Evolutionary conservation across 2,113 vertebrate species (phyloP).

Genomic region (Lepus americanus): DNA sequence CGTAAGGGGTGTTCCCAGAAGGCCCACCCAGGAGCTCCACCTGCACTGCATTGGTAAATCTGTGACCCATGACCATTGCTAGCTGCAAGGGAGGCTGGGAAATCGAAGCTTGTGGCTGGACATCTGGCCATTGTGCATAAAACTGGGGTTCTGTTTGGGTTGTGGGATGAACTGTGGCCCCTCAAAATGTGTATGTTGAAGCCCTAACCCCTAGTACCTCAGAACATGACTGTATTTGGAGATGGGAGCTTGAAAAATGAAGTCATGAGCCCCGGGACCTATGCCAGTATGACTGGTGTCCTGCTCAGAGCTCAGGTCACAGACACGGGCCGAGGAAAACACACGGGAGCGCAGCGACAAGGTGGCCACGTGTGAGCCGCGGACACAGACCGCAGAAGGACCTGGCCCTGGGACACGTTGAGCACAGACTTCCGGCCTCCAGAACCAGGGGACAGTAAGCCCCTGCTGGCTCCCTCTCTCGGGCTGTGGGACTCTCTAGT

Average conservation of each 20-base stretch:
- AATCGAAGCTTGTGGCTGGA: background rate
- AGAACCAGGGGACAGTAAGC: background rate
- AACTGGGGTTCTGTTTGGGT: background rate
- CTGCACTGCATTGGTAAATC: background rate
- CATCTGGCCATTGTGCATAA: background rate
- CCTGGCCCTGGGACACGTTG: background rate
- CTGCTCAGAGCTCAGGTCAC: background rate
- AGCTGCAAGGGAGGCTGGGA: constrained; percentile 48
- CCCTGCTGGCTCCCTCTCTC: background rate
- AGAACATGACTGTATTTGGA: background rate
- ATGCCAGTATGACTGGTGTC: background rate
- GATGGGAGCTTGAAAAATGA: background rate
- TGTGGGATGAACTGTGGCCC: background rate
- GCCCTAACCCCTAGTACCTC: background rate
- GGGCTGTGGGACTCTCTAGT: background rate
- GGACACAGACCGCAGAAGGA: background rate
- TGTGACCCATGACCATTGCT: background rate
- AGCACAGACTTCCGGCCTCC: background rate
- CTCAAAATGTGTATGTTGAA: background rate
- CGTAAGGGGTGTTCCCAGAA: background rate
- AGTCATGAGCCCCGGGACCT: constrained; percentile 2
- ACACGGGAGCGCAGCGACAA: background rate
- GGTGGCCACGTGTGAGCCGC: background rate
- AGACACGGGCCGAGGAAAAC: background rate
- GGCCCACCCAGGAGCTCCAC: constrained; percentile 11